These are phyloP conservation scores for Gadopsis marmoratus DNA, from an alignment of 2,797 vertebrate species.

Conservation along the genomic window DNA sequence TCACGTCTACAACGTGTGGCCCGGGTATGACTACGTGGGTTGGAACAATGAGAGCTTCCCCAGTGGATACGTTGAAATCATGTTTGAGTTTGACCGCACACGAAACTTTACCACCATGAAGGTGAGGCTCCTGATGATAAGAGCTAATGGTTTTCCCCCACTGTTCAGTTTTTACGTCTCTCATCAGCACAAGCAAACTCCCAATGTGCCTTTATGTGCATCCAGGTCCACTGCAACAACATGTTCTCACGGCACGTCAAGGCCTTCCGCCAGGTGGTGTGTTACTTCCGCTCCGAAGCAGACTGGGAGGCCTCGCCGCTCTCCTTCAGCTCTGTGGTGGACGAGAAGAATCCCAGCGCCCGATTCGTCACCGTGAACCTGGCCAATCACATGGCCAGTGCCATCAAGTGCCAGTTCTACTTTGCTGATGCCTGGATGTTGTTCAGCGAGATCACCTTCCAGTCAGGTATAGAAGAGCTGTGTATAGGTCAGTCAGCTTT, in stretches of 20 bases:
- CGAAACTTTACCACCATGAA: slow-evolving; percentile 99
- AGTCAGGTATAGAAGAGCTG: slow-evolving; percentile 88
- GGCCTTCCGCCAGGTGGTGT: slow-evolving; percentile 93
- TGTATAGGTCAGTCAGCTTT: not conserved
- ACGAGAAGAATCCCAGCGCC: slow-evolving; percentile 92
- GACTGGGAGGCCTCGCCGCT: slow-evolving; percentile 92
- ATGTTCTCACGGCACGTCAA: slow-evolving; percentile 93
- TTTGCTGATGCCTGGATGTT: slow-evolving; percentile 97
- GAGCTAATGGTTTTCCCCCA: not conserved
- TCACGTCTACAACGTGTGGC: slow-evolving; percentile 94
- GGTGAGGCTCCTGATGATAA: slow-evolving; percentile 75
- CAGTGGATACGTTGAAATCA: slow-evolving; percentile 92
- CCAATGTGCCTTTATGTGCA: not conserved
- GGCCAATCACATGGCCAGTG: slow-evolving; percentile 95
- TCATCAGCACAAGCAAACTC: not conserved
- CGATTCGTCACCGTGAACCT: slow-evolving; percentile 94
- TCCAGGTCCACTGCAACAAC: slow-evolving; percentile 98
- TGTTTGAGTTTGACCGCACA: slow-evolving; percentile 96
- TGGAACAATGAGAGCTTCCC: slow-evolving; percentile 94
- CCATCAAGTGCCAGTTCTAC: slow-evolving; percentile 97
- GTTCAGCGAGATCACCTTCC: slow-evolving; percentile 99
- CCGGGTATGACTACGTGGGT: slow-evolving; percentile 96
- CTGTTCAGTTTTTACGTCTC: not conserved
- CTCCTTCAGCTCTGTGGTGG: slow-evolving; percentile 89
- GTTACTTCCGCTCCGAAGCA: slow-evolving; percentile 92